Conservation (phyloP, 2,797 vertebrate species). For the Nannoperca obscura region DNA sequence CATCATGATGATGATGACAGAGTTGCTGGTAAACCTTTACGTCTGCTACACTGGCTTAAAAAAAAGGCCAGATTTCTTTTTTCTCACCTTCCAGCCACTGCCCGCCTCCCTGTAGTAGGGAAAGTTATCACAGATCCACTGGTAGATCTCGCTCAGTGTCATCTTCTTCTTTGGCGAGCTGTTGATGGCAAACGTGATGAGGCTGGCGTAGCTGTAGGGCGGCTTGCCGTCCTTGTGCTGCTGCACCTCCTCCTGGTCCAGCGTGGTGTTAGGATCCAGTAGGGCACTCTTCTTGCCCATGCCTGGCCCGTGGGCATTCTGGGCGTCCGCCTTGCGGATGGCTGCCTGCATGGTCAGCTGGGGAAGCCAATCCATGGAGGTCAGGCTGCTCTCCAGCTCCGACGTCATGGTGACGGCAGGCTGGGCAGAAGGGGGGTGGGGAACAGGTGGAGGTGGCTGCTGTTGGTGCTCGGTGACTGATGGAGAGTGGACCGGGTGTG, state of each 20-base stretch:
- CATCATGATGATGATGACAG: too few relatives aligned
- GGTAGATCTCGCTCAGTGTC: conserved; percentile 96
- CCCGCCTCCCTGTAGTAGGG: conserved; percentile 95
- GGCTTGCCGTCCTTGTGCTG: conserved; percentile 96
- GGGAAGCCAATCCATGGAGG: conserved; percentile 96
- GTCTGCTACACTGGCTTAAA: background rate
- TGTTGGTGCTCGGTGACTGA: conserved; percentile 47
- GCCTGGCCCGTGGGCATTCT: conserved; percentile 89
- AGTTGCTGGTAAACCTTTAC: background rate
- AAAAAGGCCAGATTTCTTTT: background rate
- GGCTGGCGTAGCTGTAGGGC: conserved; percentile 95
- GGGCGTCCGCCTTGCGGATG: conserved; percentile 92
- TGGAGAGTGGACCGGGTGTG: conserved; percentile 52
- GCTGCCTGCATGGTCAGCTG: conserved; percentile 95
- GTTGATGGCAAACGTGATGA: conserved; percentile 96
- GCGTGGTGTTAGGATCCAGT: conserved; percentile 92
- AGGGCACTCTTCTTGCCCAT: conserved; percentile 91
- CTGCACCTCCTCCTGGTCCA: conserved; percentile 95
- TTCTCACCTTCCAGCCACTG: conserved; percentile 94
- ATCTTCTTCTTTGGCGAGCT: conserved; percentile 97
- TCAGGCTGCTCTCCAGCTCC: conserved; percentile 96
- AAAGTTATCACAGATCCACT: conserved; percentile 98
- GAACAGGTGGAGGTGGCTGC: conserved; percentile 58
- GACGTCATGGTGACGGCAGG: conserved; percentile 91
- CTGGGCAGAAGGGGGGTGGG: conserved; percentile 70